Conservation (phyloP, 2,113 vertebrate species). For the Oophaga pumilio region DNA sequence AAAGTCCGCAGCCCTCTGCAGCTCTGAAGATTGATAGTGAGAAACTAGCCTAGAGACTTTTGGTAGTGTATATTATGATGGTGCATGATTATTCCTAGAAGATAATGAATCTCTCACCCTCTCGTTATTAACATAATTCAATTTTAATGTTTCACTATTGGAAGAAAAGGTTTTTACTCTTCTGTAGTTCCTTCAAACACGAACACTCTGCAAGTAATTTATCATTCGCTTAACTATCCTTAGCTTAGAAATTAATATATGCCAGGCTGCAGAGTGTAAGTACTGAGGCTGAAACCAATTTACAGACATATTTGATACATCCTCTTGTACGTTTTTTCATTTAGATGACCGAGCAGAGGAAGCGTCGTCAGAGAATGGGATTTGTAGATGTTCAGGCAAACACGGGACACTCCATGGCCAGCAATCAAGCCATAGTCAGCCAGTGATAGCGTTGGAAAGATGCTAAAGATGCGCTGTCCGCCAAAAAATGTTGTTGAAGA, state of each 20-base stretch:
- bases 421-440: conserved; percentile 17
- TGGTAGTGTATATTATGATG: neutral
- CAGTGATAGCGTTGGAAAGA: conserved; percentile 5
- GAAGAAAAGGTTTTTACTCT: conserved; percentile 9
- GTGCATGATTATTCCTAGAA: neutral
- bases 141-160: conserved; percentile 5
- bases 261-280: conserved; percentile 5
- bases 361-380: conserved; percentile 92
- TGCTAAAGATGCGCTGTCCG: neutral
- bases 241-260: conserved; percentile 21
- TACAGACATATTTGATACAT: conserved; percentile 36
- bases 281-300: conserved; percentile 43
- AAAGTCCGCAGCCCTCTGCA: no score
- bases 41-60: neutral
- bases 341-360: conserved; percentile 98
- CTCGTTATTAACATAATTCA: neutral
- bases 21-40: no score
- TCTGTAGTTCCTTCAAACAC: neutral
- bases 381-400: conserved; percentile 89
- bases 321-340: conserved; percentile 53
- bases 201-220: conserved; percentile 23
- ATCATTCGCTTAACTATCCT: conserved; percentile 30
- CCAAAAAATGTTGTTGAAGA: conserved; percentile 11
- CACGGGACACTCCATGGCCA: conserved; percentile 69
- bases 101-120: neutral